These are phyloP conservation scores for Myxocyprinus asiaticus DNA, from an alignment of 2,113 vertebrate genomes.

Conservation along the genomic window DNA sequence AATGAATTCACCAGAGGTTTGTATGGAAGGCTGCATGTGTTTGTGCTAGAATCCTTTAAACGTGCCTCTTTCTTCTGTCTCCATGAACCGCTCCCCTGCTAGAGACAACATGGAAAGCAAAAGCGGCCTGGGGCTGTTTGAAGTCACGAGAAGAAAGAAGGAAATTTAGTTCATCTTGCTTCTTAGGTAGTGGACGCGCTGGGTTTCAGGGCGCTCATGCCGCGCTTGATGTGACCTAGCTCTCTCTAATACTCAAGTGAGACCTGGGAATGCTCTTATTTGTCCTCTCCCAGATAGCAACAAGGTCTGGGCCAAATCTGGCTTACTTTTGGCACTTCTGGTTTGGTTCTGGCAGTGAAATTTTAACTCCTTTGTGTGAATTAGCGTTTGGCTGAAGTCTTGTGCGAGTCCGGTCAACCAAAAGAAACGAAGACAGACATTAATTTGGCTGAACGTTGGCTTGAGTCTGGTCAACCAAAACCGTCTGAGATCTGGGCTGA, in stretches of 20 bases:
- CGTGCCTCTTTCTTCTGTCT: constrained; percentile 46
- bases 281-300: not conserved
- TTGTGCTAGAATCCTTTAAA: constrained; percentile 50
- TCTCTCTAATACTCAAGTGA: constrained; percentile 1
- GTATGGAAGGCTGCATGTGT: constrained; percentile 51
- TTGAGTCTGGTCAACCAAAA: too few relatives aligned
- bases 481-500: too few relatives aligned
- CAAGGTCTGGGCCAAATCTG: not conserved
- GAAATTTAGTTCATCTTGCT: constrained; percentile 51
- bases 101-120: constrained; percentile 39
- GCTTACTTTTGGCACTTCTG: too few relatives aligned
- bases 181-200: constrained; percentile 29
- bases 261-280: not conserved
- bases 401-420: too few relatives aligned
- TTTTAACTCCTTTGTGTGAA: too few relatives aligned
- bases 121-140: constrained; percentile 50
- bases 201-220: not conserved
- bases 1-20: constrained; percentile 67
- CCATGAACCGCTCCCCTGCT: constrained; percentile 42
- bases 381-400: too few relatives aligned
- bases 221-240: constrained; percentile 10
- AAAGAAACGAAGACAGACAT: too few relatives aligned
- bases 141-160: constrained; percentile 54
- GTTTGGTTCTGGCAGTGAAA: too few relatives aligned
- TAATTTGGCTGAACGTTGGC: too few relatives aligned